Percentiles rank a stretch among this genome's conserved stretches.
Conservation (phyloP, 2,888 invertebrate genomes). For the Lamproptera curius region DNA sequence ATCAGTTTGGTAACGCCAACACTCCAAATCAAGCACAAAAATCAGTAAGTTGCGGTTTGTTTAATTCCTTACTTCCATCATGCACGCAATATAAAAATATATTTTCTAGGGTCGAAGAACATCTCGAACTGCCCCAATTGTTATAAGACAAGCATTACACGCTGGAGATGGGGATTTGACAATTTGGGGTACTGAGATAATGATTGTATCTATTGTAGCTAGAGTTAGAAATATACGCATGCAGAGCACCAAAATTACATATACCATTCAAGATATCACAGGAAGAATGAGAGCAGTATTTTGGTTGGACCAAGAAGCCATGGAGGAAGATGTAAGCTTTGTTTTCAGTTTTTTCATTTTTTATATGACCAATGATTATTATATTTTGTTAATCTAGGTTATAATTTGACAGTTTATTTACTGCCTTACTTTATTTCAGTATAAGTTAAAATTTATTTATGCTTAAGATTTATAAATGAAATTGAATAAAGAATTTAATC, state of each 20-base stretch:
- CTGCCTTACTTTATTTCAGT: no score
- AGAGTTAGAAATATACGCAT: conserved; percentile 61
- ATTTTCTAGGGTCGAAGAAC: conserved; percentile 55
- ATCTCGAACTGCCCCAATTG: conserved; percentile 70
- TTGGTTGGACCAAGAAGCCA: conserved; percentile 69
- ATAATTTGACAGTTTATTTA: no score
- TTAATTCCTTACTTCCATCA: not conserved
- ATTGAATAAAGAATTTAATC: no score
- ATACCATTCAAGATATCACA: conserved; percentile 72
- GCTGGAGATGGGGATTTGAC: conserved; percentile 69
- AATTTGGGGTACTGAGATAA: conserved; percentile 73
- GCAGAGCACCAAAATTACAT: conserved; percentile 72
- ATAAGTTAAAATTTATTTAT: no score
- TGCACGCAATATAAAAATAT: not conserved
- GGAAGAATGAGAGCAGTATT: conserved; percentile 70
- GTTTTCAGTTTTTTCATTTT: not conserved
- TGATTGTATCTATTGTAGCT: conserved; percentile 65
- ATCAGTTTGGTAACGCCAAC: conserved; percentile 65
- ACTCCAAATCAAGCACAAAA: conserved; percentile 68
- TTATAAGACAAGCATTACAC: conserved; percentile 67
- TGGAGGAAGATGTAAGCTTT: conserved; percentile 65
- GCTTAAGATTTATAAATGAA: no score
- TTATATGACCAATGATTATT: no score
- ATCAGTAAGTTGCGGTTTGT: conserved; percentile 40
- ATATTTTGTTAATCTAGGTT: no score